phyloP scores from a whole-genome alignment of 2,797 vertebrate genomes.

The Darevskia nairensis region DNA sequence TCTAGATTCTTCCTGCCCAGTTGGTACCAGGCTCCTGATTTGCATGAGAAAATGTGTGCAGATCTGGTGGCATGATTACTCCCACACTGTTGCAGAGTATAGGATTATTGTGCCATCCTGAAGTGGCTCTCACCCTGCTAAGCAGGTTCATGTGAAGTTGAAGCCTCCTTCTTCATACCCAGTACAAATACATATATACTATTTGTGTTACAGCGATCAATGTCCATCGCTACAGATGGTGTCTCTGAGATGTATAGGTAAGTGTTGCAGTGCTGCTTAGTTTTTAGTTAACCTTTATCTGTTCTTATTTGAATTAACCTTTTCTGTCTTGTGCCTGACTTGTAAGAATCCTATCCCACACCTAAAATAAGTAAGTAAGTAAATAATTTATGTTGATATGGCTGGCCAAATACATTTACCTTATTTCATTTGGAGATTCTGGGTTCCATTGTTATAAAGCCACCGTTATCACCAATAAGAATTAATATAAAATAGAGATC shows the following conservation, averaged over 20 bases:
- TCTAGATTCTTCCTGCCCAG: neutral
- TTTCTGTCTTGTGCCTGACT: neutral
- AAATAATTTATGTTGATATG: neutral
- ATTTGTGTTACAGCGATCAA: conserved; percentile 70
- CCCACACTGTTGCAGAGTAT: neutral
- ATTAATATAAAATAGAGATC: neutral
- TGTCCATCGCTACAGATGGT: conserved; percentile 80
- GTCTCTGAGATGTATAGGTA: conserved; percentile 86
- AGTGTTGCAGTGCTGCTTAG: conserved; percentile 49
- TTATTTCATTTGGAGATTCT: neutral
- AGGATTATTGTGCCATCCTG: neutral
- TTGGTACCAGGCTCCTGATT: neutral
- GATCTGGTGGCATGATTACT: neutral
- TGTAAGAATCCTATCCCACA: neutral
- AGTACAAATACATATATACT: neutral
- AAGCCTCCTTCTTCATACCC: neutral
- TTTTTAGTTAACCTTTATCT: neutral
- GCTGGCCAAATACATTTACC: neutral
- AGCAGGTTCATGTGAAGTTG: neutral
- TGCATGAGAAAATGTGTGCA: neutral
- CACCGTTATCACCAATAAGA: neutral
- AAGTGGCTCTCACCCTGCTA: neutral
- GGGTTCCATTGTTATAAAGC: neutral
- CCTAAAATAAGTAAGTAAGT: neutral
- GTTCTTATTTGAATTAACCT: neutral